Base-by-base conservation (phyloP, 2,888 invertebrate genomes). In the Microplitis manilae region DNA sequence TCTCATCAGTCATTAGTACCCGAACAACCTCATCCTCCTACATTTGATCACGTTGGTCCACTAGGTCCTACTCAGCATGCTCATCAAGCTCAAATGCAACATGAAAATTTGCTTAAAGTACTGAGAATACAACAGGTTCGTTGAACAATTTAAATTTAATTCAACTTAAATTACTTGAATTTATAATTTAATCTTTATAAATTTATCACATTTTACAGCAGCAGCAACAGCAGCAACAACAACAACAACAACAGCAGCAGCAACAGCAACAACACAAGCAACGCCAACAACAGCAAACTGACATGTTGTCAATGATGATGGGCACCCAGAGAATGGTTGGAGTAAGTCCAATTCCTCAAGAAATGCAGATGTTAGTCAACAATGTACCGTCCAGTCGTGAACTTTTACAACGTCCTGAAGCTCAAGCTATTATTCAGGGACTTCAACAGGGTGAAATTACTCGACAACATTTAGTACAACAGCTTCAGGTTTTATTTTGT, bases 391-490 rank as follows among this genome's bases (percentile, higher is more conserved):
- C 91, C 84, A 92, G 93, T 84, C 90, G 93, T 69, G 95, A 95
- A 80, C 90, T 95, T 81, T 88, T 95, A 77, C 94, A 93, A 87
- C 90, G 95, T 80, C 95, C 95, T 0, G 95, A 95, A 87, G 94
- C 95, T 13, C 94, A 95, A 88, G 94, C 95, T 69, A 93, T 96
- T 78, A 92, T 96, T 82, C 94, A 95, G 90, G 94, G 95, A 82
- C 90, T 96, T 85, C 93, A 94, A 85, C 93, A 94, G 30, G 96
- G 96, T 77, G 95, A 96, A 90, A 93, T 96, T 78, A 95, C 95
- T 1, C 92, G 93, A 40, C 94, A 94, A 85, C 94, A 95, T 86
- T 90, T 96, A 83, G 93, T 95, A 88, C 95, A 95, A 87, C 96
- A 96, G 88, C 91, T 96, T 75, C 92, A 92, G 84, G 91, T 91